Percentiles rank a stretch among this genome's conserved stretches.
These are phyloP conservation scores for Tetramorium bicarinatum DNA, from an alignment of 2,888 invertebrate species.

Conservation along the genomic window DNA sequence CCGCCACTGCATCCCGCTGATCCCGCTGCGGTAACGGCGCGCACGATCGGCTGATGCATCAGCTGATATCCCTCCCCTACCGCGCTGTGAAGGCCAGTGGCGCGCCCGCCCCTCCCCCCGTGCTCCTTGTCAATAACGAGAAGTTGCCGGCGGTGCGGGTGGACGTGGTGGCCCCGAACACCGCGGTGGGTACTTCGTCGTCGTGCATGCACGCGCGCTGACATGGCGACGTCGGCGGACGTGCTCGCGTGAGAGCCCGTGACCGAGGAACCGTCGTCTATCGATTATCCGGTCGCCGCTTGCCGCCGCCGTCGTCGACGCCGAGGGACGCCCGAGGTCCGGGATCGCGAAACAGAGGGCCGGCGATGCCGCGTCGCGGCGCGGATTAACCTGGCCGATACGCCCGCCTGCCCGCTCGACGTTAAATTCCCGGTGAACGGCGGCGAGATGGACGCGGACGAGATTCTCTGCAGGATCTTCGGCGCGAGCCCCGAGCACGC, in stretches of 20 bases:
- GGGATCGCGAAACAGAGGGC: neutral
- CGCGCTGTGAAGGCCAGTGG: conserved; percentile 12
- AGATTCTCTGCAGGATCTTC: conserved; percentile 77
- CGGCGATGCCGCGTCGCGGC: neutral
- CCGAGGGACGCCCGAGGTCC: neutral
- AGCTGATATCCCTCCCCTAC: conserved; percentile 55
- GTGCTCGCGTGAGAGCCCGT: conserved; percentile 4
- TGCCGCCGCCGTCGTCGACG: neutral
- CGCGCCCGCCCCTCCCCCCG: neutral
- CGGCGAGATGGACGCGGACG: conserved; percentile 76
- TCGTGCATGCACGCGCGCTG: conserved; percentile 17
- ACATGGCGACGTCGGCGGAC: conserved; percentile 21
- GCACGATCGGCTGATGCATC: conserved; percentile 50
- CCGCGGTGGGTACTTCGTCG: conserved; percentile 3
- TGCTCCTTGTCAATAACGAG: conserved; percentile 32
- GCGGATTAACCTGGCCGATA: conserved; percentile 26
- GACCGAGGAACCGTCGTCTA: neutral
- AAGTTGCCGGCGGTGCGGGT: conserved; percentile 23
- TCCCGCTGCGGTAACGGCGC: neutral
- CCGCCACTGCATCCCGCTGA: neutral
- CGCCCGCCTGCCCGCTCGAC: neutral
- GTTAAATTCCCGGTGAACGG: conserved; percentile 8
- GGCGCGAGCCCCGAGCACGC: conserved; percentile 62
- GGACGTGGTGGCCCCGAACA: too few species aligned
- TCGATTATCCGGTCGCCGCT: neutral